A percentile compares a stretch with the other conserved stretches of the same genome.
These are phyloP conservation scores for Manis javanica DNA, from an alignment of 2,797 vertebrate species.

Conservation along the genomic window DNA sequence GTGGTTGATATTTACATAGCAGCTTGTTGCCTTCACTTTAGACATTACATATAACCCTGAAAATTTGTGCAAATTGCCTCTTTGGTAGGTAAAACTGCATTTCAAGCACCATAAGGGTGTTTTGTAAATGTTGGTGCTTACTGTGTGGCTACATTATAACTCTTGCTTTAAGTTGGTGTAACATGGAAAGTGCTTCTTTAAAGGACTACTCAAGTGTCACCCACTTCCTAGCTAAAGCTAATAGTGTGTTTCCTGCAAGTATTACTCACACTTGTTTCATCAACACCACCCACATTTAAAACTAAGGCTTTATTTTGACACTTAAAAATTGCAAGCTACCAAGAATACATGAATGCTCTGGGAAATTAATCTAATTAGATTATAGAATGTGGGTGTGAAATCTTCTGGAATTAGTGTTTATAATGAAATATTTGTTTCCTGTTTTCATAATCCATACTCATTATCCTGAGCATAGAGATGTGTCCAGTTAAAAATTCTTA, in stretches of 20 bases:
- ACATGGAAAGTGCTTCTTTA: not conserved
- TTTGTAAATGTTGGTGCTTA: not conserved
- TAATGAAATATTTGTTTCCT: slow-evolving; percentile 65
- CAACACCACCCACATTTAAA: slow-evolving; percentile 68
- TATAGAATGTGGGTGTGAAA: slow-evolving; percentile 72
- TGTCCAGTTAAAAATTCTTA: not conserved
- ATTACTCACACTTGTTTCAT: not conserved
- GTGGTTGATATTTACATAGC: not conserved
- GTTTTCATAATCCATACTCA: not conserved
- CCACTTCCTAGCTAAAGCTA: slow-evolving; percentile 31
- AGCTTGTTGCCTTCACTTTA: not conserved
- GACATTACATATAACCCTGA: not conserved
- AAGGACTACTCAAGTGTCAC: not conserved
- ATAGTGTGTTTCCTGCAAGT: slow-evolving; percentile 72
- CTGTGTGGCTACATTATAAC: rapidly evolving
- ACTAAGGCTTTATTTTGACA: slow-evolving; percentile 78
- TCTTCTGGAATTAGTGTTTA: slow-evolving; percentile 60
- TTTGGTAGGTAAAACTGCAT: not conserved
- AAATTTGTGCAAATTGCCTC: rapidly evolving
- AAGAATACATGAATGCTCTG: slow-evolving; percentile 48
- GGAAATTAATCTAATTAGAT: slow-evolving; percentile 66
- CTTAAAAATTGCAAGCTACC: slow-evolving; percentile 71
- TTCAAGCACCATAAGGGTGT: not conserved
- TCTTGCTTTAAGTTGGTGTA: not conserved
- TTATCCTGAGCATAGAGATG: not conserved